Evolutionary conservation across 1,140 invertebrate genomes (phyloP), one percentile per base, ranked within the genome.

Genomic region (Macrostomum lignano): DNA sequence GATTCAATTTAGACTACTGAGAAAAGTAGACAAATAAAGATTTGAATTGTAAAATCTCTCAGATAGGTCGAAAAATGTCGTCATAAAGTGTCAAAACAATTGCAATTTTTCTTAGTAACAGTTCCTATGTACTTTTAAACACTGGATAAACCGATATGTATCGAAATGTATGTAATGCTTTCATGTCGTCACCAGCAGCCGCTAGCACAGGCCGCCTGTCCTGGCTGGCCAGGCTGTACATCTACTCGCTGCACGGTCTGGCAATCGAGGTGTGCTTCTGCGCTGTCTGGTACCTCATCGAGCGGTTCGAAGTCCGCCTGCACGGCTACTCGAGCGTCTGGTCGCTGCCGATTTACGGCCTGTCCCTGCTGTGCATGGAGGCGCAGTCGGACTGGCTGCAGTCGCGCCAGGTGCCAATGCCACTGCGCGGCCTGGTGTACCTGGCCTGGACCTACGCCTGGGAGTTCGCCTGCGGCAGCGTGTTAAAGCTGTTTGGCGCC

Each of bases 301-400:
- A 14, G 14, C 15, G 19, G 7, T 15, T 15, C 15, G 19, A 28
- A 7, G 19, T 28, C 19, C 15, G 19, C 15, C 9, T 28, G 3
- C 26, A 28, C 9, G 26, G 26, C 15, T 28, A 28, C 19, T 28
- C 26, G 19, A 28, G 26, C 19, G 26, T 28, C 3, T 28, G 26
- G 26, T 15, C 14, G 7, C 19, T 28, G 15, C 19, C 19, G 19
- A 28, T 28, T 5, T 28, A 28, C 19, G 26, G 26, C 5, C 15
- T 28, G 3, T 14, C 14, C 5, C 26, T 28, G 5, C 19, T 28
- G 9, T 9, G 15, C 15, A 28, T 28, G 26, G 26, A 28, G n/a
- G n/a, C n/a, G n/a, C n/a, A 15, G 15, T 9, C 15, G 26, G 19
- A 15, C 19, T 28, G 4, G 15, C 26, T 28, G 4, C 26, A 28